phyloP scores from a whole-genome alignment of 2,113 vertebrate genomes.

The Erythrocercus mccallii region DNA sequence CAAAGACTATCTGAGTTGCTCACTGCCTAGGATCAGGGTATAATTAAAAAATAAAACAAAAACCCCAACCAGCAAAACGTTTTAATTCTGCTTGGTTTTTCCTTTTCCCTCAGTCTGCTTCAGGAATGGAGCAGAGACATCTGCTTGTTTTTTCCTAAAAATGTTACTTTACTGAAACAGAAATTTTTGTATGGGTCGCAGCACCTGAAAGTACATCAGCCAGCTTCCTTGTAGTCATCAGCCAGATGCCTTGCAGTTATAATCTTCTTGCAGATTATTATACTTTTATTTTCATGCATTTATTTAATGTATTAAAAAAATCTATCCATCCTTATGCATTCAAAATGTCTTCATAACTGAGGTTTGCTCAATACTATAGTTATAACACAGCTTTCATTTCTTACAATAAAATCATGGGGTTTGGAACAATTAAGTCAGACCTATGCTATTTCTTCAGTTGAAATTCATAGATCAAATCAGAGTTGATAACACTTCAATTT shows the following conservation, averaged over 20 bases:
- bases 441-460: background rate
- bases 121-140: background rate
- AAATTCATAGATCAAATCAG: background rate
- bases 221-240: background rate
- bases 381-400: background rate
- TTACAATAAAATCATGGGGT: background rate
- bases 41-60: background rate
- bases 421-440: background rate
- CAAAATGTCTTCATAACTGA: background rate
- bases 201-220: background rate
- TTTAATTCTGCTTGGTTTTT: background rate
- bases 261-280: background rate
- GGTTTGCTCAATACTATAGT: background rate
- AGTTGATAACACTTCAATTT: background rate
- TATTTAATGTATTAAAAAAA: background rate
- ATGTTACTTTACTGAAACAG: background rate
- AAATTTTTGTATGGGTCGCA: background rate
- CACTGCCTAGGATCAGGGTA: background rate
- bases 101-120: background rate
- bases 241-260: background rate
- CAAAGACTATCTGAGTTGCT: background rate
- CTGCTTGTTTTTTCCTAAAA: background rate
- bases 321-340: background rate
- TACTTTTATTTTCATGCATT: background rate
- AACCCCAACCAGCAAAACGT: background rate